These are phyloP conservation scores for Luperina testacea DNA, from an alignment of 2,888 invertebrate genomes.

Conservation along the genomic window DNA sequence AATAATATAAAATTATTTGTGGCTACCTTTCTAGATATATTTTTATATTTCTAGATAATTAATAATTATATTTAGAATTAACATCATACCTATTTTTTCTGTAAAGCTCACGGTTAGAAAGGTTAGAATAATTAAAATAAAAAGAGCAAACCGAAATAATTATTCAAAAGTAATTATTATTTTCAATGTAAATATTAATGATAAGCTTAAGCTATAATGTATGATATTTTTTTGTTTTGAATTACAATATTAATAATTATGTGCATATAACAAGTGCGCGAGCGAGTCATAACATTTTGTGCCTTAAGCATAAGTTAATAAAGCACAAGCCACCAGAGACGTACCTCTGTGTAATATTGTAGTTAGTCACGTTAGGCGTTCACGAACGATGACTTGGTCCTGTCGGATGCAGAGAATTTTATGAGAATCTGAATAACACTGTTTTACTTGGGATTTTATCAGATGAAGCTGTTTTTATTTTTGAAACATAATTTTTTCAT, in stretches of 20 bases:
- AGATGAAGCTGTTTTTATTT: background rate
- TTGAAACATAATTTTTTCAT: background rate
- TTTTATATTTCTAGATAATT: too few species aligned
- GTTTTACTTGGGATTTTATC: background rate
- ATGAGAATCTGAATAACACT: conserved; percentile 52
- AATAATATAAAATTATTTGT: background rate
- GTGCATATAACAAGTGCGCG: conserved; percentile 59
- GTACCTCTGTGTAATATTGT: conserved; percentile 82
- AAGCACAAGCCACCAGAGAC: conserved; percentile 78
- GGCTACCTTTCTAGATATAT: background rate
- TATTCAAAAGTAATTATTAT: conserved; percentile 22
- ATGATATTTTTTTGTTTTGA: conserved; percentile 8
- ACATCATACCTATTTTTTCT: background rate
- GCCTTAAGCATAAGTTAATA: conserved; percentile 68
- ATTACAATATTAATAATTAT: conserved; percentile 19
- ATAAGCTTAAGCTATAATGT: conserved; percentile 57
- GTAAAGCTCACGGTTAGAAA: background rate
- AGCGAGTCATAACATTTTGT: conserved; percentile 65
- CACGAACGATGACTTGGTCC: conserved; percentile 90
- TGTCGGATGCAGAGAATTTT: conserved; percentile 78
- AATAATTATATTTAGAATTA: background rate
- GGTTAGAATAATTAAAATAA: background rate
- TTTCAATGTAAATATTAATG: conserved; percentile 11
- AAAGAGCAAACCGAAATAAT: conserved; percentile 11
- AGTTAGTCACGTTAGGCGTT: conserved; percentile 87